These are phyloP conservation scores for Labroides dimidiatus DNA, from an alignment of 2,797 vertebrate species.

Conservation along the genomic window DNA sequence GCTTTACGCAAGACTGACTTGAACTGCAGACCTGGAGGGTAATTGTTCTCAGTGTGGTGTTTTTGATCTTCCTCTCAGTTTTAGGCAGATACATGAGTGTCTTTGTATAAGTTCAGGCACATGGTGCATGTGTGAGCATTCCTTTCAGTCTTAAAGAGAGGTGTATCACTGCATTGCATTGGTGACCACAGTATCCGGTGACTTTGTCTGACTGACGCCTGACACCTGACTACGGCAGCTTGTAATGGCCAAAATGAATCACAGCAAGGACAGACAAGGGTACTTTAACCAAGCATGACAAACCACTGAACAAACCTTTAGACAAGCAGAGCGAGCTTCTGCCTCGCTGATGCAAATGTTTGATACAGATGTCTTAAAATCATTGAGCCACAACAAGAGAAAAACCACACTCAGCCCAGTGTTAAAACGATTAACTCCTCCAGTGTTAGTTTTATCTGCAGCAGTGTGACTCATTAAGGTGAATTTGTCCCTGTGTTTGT, in stretches of 20 bases:
- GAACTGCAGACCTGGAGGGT: neutral
- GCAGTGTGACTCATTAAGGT: constrained; percentile 21
- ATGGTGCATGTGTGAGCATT: constrained; percentile 4
- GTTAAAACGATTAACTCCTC: constrained; percentile 15
- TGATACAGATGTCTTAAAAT: too few species aligned
- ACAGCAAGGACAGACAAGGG: constrained; percentile 92
- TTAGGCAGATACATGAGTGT: neutral
- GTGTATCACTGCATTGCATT: constrained; percentile 8
- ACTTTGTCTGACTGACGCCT: constrained; percentile 82
- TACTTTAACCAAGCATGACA: constrained; percentile 51
- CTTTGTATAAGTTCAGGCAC: neutral
- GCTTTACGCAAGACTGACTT: constrained; percentile 15
- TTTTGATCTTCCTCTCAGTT: neutral
- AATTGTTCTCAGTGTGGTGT: neutral
- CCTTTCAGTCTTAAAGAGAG: constrained; percentile 19
- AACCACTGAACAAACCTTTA: neutral
- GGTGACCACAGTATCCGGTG: constrained; percentile 54
- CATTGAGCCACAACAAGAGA: too few species aligned
- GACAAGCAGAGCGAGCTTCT: neutral
- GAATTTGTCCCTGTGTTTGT: constrained; percentile 34
- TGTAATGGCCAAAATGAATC: constrained; percentile 74
- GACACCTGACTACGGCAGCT: constrained; percentile 77
- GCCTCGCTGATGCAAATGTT: too few species aligned
- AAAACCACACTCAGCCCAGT: constrained; percentile 1
- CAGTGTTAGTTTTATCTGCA: constrained; percentile 28